Base-by-base conservation (phyloP, 2,113 vertebrate genomes). In the Entelurus aequoreus region DNA sequence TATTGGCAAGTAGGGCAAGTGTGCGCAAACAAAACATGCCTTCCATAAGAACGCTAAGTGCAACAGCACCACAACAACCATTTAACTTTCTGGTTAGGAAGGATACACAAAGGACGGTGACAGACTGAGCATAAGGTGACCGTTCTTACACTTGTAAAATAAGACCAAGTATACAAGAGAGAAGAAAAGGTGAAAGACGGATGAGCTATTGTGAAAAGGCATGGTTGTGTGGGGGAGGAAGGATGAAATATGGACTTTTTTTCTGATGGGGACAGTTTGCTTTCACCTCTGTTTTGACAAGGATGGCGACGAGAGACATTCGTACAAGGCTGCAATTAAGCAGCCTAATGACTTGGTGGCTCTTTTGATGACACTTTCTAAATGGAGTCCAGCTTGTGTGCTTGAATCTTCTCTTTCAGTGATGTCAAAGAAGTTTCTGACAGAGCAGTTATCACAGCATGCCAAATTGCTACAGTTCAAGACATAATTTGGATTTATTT, bases 401-500 rank as follows among this genome's bases (percentile, higher is more conserved):
- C 90, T 82, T 86, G 92, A 94, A 94, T 94, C 92, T 92, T 92
- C 91, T 93, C 92, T 97, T 97, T 95, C 84, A 89, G 84, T 82
- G 77, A 87, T 84, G 85, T 90, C 87, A 95, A 94, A 97, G 94
- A 90, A 91, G 84, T 94, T 98, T 97, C 93, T 95, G 92, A 93
- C 93, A 91, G 92, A 94, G 94, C 94, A 95, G 89, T 98, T 98
- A 96, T 98, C 96, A 93, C 97, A 98, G 95, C 95, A 94, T 94
- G 96, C 93, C 93, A 97, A 97, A 96, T 94, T 94, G 95, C 95
- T 93, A 90, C 92, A 89, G 89, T 88, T 90, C 91, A 91, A 94
- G 84, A 94, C 95, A 94, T 91, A 93, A 94, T 90, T 92, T 94
- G 88, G 92, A 93, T 93, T 94, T 92, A 93, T 90, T 78, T 92